Conservation (phyloP, 2,113 vertebrate genomes). For the Isurus oxyrinchus region DNA sequence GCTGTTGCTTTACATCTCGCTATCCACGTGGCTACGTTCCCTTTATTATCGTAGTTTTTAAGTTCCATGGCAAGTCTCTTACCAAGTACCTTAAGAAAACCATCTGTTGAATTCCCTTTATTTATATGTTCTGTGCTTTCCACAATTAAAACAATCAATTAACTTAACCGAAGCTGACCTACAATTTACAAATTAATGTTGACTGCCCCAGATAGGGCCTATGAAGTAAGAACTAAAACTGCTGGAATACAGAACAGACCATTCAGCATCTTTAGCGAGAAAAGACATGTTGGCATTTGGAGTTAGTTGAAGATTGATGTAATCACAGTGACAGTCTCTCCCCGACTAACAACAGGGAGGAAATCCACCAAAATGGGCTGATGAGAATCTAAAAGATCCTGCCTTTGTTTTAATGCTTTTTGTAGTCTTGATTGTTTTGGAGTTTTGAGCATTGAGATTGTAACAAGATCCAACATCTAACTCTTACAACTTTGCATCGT, state of each 20-base stretch:
- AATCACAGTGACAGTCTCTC: not conserved
- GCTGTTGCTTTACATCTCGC: not conserved
- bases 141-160: not conserved
- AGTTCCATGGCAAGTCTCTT: not conserved
- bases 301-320: not conserved
- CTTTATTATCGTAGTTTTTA: not conserved
- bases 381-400: not conserved
- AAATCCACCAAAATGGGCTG: not conserved
- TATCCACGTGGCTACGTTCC: not conserved
- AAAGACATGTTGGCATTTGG: not conserved
- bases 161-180: not conserved
- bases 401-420: not conserved
- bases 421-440: not conserved
- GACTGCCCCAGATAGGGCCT: not conserved
- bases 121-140: not conserved
- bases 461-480: not conserved
- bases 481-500: not conserved
- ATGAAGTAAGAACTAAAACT: not conserved
- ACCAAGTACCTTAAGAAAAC: not conserved
- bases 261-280: not conserved
- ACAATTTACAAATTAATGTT: not conserved
- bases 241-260: not conserved
- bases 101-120: too few relatives aligned
- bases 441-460: not conserved
- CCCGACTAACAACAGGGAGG: not conserved